A percentile compares a stretch with the other conserved stretches of the same genome.
These are phyloP conservation scores for Saccopteryx bilineata DNA, from an alignment of 2,113 vertebrate species.

Conservation along the genomic window DNA sequence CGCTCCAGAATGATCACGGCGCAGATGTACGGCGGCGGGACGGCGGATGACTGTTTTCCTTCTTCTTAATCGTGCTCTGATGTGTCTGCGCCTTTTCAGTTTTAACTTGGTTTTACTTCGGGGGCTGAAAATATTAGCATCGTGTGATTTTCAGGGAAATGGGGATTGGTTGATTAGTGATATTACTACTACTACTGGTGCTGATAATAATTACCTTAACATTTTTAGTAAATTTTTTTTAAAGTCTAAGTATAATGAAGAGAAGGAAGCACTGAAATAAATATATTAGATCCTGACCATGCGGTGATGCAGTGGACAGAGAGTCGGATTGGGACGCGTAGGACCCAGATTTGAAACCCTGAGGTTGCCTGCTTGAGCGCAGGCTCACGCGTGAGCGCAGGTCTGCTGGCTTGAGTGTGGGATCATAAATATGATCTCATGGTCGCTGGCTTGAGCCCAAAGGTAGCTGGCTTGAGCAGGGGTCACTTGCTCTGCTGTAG, in stretches of 20 bases:
- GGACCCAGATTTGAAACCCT: no score
- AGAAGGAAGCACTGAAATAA: neutral
- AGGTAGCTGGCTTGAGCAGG: no score
- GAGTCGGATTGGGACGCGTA: no score
- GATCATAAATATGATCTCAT: no score
- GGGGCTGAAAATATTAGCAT: neutral
- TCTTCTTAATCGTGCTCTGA: neutral
- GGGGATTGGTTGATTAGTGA: conserved; percentile 12
- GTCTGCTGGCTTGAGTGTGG: no score
- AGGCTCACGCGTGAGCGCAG: no score
- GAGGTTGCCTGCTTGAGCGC: no score
- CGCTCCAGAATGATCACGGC: neutral
- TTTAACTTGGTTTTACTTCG: neutral
- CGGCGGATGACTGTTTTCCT: neutral
- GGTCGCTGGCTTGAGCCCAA: no score
- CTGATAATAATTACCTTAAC: neutral
- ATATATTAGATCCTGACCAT: no score
- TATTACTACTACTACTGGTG: neutral
- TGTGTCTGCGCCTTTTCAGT: neutral
- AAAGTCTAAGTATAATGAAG: neutral
- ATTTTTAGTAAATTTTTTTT: conserved; percentile 33
- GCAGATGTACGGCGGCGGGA: neutral
- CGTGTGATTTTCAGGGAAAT: conserved; percentile 32
- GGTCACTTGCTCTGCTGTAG: no score
- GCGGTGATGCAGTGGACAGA: no score